Conservation (phyloP, 2,888 invertebrate genomes). For the Fragum sueziense region DNA sequence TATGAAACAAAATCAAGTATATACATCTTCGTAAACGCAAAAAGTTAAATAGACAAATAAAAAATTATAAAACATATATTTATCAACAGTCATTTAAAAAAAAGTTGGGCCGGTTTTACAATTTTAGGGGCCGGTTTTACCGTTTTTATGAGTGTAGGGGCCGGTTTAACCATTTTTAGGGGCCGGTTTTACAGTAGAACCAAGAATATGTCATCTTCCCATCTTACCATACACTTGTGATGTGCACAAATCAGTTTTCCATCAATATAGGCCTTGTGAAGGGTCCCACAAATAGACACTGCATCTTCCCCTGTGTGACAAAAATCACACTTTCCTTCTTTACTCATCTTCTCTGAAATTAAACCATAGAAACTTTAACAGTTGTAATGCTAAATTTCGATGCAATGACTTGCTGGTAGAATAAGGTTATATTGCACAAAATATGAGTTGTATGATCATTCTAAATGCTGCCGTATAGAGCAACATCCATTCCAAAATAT, state of each 20-base stretch:
- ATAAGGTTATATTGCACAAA: neutral
- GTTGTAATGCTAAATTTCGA: neutral
- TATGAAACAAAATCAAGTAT: too few relatives aligned
- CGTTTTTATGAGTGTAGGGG: too few relatives aligned
- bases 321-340: constrained; percentile 45
- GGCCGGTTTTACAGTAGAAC: neutral
- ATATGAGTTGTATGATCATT: neutral
- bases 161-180: too few relatives aligned
- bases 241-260: constrained; percentile 46
- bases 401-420: neutral
- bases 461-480: neutral
- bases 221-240: constrained; percentile 55
- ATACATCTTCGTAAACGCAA: too few relatives aligned
- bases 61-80: too few relatives aligned
- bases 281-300: constrained; percentile 41
- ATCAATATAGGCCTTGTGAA: constrained; percentile 41
- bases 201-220: too few relatives aligned
- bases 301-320: constrained; percentile 49
- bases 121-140: too few relatives aligned
- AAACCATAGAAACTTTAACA: neutral
- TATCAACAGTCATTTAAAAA: too few relatives aligned
- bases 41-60: too few relatives aligned
- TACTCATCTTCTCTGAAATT: neutral
- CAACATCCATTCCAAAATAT: neutral
- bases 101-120: too few relatives aligned